Conservation (phyloP, 2,888 invertebrate species). For the Acrobasis consociella region DNA sequence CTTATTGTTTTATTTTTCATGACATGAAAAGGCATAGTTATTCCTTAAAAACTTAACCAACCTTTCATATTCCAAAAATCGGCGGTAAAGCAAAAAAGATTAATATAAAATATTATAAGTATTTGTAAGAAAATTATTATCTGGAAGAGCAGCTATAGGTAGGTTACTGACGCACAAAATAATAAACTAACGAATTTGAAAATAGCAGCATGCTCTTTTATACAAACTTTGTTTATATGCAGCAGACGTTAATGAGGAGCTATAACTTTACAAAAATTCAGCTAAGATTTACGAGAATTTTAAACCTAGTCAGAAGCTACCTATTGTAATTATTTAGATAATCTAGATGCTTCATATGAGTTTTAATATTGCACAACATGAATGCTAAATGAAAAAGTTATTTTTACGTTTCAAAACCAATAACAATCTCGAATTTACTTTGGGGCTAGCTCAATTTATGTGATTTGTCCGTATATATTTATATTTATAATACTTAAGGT, state of each 20-base stretch:
- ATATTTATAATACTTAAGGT: no score
- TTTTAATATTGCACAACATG: no score
- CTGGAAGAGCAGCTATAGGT: no score
- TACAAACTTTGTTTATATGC: constrained; percentile 22
- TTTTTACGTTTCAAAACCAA: no score
- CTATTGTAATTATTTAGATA: not conserved
- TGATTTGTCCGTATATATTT: no score
- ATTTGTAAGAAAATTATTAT: not conserved
- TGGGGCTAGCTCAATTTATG: no score
- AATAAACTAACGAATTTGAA: constrained; percentile 9
- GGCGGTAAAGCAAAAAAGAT: not conserved
- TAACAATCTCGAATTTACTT: no score
- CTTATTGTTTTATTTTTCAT: no score
- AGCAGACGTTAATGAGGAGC: constrained; percentile 8
- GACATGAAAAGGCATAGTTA: no score
- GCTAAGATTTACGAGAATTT: constrained; percentile 4
- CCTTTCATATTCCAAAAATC: no score
- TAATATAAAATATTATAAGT: not conserved
- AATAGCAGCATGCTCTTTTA: constrained; percentile 6
- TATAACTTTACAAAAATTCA: constrained; percentile 5
- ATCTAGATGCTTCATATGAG: not conserved
- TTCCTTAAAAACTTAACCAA: no score
- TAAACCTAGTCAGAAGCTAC: not conserved
- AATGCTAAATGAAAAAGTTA: no score
- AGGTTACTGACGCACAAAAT: not conserved